Base-by-base conservation (phyloP, 2,888 invertebrate species). In the Arrhopalites spinosus region DNA sequence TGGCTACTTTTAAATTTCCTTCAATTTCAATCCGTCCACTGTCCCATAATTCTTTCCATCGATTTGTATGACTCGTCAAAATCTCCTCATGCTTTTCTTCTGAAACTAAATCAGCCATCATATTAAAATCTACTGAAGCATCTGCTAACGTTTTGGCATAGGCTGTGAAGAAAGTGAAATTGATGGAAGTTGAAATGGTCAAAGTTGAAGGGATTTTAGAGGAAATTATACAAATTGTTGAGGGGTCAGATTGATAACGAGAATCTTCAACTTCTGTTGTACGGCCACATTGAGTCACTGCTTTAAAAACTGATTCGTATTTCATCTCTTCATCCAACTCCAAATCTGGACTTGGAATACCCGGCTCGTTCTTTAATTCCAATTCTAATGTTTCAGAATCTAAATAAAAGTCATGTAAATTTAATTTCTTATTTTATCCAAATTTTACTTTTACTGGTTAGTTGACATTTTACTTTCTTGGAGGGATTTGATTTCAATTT, bases 41-140 rank as follows among this genome's bases (percentile, higher is more conserved):
- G 1, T 75, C 68, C 83, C 83, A 83, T 13, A 83, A 69, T n/a
- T 67, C 64, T 23, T 47, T 68, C 83, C 83, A 83, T n/a, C 77
- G 75, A 13, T 64, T 27, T 1, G 59, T 71, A 56, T 82, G 82
- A 3, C n/a, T 45, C 2, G 61, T 20, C 8, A 76, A 75, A 7
- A 83, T 25, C 20, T 66, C 67, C 15, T 76, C 71, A 56, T 80
- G 75, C 3, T 73, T 73, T 25, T 72, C 76, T n/a, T 59, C 53
- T 1, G 43, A 27, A n/a, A 76, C 56, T 23, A 81, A 45, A 2
- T 27, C 25, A 0, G 76, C 78, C 11, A 78, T 78, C 29, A 53
- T 74, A 29, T 77, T 71, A 47, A 80, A 81, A 30, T 82, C 82
- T 13, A 47, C 23, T 8, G 64, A 20, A 13, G 80, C 77, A 2